These are phyloP conservation scores for Drosophila lacicola DNA, from an alignment of 2,888 invertebrate species.

Conservation along the genomic window DNA sequence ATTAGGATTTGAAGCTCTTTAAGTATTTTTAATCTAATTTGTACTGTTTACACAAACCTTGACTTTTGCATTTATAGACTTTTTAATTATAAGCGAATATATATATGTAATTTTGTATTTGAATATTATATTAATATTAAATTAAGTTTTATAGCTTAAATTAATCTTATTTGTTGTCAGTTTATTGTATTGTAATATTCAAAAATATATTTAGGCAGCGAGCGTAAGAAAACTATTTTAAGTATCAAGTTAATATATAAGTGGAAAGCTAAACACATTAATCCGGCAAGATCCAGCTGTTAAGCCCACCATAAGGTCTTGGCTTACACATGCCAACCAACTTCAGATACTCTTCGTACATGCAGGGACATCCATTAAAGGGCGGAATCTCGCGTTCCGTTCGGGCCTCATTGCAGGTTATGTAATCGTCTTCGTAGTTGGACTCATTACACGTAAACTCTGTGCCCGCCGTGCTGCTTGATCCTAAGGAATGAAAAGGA, in stretches of 20 bases:
- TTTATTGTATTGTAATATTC: background rate
- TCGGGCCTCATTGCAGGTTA: slow-evolving; percentile 20
- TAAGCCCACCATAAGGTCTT: background rate
- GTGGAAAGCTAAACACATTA: background rate
- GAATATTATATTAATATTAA: background rate
- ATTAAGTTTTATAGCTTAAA: background rate
- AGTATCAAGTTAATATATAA: too few relatives aligned
- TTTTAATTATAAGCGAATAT: slow-evolving; percentile 1
- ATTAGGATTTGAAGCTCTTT: too few relatives aligned
- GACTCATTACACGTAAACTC: slow-evolving; percentile 56
- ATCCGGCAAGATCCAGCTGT: background rate
- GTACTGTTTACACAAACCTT: slow-evolving; percentile 23
- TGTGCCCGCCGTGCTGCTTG: slow-evolving; percentile 49
- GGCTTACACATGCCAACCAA: slow-evolving; percentile 37
- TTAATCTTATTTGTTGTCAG: too few relatives aligned
- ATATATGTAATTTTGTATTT: background rate
- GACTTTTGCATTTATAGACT: slow-evolving; percentile 8
- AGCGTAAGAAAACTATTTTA: too few relatives aligned
- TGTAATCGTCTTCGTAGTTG: slow-evolving; percentile 31
- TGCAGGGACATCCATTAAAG: slow-evolving; percentile 70
- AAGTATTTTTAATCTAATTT: background rate
- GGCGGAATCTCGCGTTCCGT: slow-evolving; percentile 17
- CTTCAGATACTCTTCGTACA: slow-evolving; percentile 62
- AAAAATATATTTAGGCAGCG: background rate
- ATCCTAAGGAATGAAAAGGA: slow-evolving; percentile 26